Evolutionary conservation across 2,888 invertebrate species (phyloP).

Genomic region (Abscondita cerata): DNA sequence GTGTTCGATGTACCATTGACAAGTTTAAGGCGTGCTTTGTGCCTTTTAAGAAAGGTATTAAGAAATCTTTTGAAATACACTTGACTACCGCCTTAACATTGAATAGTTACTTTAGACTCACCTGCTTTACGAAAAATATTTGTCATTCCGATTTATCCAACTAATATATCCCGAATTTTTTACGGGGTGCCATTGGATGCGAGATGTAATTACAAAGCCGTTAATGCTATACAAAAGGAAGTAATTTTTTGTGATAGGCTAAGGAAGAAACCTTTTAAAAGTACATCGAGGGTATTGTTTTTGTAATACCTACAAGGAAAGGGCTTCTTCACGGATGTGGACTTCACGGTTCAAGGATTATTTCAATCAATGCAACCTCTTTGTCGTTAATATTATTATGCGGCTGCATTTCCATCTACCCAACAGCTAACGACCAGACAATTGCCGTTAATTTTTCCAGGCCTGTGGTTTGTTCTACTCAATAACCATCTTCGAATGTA

Average conservation of each 20-base stretch:
- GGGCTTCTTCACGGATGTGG: conserved; percentile 36
- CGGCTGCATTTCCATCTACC: conserved; percentile 30
- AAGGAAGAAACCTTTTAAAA: conserved; percentile 20
- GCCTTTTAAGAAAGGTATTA: conserved; percentile 12
- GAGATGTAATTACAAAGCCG: background rate
- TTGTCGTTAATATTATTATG: conserved; percentile 32
- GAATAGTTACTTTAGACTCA: conserved; percentile 14
- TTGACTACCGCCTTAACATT: conserved; percentile 16
- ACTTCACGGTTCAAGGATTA: conserved; percentile 42
- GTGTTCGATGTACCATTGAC: conserved; percentile 17
- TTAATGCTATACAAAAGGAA: background rate
- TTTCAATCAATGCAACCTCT: conserved; percentile 44
- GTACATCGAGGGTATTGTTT: conserved; percentile 17
- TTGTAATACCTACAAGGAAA: conserved; percentile 24
- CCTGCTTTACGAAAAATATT: conserved; percentile 25
- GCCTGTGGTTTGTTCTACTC: conserved; percentile 12
- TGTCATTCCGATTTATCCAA: conserved; percentile 1
- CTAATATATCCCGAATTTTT: background rate
- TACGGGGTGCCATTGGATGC: background rate
- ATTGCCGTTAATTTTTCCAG: conserved; percentile 13
- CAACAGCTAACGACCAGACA: conserved; percentile 21
- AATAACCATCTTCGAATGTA: too few relatives aligned
- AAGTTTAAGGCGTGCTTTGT: conserved; percentile 22
- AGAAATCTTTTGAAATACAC: conserved; percentile 27
- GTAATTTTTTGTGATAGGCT: conserved; percentile 8